Evolutionary conservation across 2,797 vertebrate genomes (phyloP).

Genomic region (Austrolebias charrua): DNA sequence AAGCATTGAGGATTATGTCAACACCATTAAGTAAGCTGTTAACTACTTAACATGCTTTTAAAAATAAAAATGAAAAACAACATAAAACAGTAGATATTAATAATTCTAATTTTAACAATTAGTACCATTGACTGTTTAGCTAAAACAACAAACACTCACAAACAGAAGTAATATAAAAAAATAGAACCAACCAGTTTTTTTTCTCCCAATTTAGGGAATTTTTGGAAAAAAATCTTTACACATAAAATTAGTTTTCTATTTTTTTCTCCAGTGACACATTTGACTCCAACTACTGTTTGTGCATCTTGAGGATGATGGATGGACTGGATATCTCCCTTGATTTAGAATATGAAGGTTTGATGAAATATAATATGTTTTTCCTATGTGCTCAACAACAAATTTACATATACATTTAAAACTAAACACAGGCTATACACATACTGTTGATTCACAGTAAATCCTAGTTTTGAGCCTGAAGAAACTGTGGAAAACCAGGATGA

Average conservation of each 20-base stretch:
- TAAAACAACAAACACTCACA: neutral
- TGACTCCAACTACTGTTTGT: conserved; percentile 77
- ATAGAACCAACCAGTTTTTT: neutral
- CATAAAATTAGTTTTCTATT: neutral
- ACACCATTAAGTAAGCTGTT: conserved; percentile 76
- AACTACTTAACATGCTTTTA: neutral
- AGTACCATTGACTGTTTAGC: too few species aligned
- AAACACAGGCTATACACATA: neutral
- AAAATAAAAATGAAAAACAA: neutral
- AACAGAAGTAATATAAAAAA: too few species aligned
- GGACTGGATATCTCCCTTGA: conserved; percentile 72
- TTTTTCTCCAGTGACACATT: conserved; percentile 74
- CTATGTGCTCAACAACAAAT: neutral
- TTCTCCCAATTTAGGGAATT: neutral
- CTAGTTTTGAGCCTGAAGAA: conserved; percentile 67
- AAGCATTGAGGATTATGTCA: conserved; percentile 75
- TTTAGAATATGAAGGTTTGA: conserved; percentile 71
- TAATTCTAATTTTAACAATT: too few species aligned
- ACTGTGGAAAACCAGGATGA: conserved; percentile 39
- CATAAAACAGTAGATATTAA: neutral
- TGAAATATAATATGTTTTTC: neutral
- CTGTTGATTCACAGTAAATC: conserved; percentile 61
- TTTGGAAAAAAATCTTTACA: too few species aligned
- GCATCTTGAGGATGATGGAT: conserved; percentile 76
- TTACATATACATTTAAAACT: neutral